These are phyloP conservation scores for Ridgeia piscesae DNA, from an alignment of 1,140 invertebrate genomes.

Conservation along the genomic window DNA sequence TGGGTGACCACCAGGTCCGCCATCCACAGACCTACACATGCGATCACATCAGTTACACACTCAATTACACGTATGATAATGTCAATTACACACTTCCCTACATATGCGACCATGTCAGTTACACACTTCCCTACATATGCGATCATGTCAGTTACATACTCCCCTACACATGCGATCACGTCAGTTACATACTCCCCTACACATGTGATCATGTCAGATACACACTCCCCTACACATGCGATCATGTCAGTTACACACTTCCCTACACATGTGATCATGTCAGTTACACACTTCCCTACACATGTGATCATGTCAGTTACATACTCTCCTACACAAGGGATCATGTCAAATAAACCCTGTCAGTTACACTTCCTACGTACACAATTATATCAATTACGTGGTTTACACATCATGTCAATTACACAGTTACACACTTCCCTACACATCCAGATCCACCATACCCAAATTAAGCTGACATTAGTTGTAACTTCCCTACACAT, in stretches of 20 bases:
- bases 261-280: slow-evolving; percentile 36
- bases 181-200: no score
- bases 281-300: slow-evolving; percentile 37
- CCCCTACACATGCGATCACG: no score
- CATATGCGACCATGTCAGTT: slow-evolving; percentile 62
- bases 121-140: slow-evolving; percentile 62
- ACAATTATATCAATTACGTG: background rate
- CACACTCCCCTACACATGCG: slow-evolving; percentile 41
- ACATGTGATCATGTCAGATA: no score
- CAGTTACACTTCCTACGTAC: slow-evolving; percentile 60
- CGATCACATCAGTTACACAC: background rate
- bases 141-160: background rate
- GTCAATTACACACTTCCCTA: slow-evolving; percentile 33
- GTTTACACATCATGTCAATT: slow-evolving; percentile 17
- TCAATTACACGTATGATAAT: no score
- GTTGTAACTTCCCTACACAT: no score
- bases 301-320: background rate
- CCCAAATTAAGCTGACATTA: slow-evolving; percentile 53
- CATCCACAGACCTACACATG: slow-evolving; percentile 61
- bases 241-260: slow-evolving; percentile 65
- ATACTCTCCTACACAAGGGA: background rate
- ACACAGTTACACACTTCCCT: background rate
- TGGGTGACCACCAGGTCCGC: slow-evolving; percentile 66
- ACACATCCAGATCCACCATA: slow-evolving; percentile 64
- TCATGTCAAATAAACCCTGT: slow-evolving; percentile 35